A percentile compares a stretch with the other conserved stretches of the same genome.
Conservation (phyloP, 2,888 invertebrate genomes). For the Cryptocephalus primarius region DNA sequence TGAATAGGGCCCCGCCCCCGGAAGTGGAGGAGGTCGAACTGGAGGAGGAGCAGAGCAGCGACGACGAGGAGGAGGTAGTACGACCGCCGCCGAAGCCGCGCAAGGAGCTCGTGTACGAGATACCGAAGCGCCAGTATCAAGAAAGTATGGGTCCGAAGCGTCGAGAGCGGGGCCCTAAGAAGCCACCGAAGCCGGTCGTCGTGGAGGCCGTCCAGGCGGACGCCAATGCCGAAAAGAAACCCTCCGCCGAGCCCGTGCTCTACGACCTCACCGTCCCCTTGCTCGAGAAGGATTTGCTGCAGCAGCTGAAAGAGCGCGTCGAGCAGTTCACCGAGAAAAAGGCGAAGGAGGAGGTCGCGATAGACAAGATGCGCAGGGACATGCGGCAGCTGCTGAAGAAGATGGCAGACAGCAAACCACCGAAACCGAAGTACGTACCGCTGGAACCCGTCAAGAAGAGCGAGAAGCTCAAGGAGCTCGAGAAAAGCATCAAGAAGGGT, state of each 20-base stretch:
- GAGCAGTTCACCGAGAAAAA: constrained; percentile 31
- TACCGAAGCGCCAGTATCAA: constrained; percentile 28
- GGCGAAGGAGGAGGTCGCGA: constrained; percentile 29
- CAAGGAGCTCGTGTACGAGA: constrained; percentile 31
- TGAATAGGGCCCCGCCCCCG: constrained; percentile 18
- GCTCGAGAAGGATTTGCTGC: constrained; percentile 30
- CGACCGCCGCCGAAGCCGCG: constrained; percentile 20
- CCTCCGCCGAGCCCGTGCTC: constrained; percentile 14
- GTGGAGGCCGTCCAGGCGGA: constrained; percentile 1
- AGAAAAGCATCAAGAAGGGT: constrained; percentile 32
- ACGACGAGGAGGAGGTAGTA: constrained; percentile 21
- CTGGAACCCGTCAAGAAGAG: constrained; percentile 33
- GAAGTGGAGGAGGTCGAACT: constrained; percentile 20
- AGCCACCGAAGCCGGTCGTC: constrained; percentile 11
- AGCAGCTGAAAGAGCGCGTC: constrained; percentile 33
- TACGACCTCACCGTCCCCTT: constrained; percentile 25
- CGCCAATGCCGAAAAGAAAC: neutral
- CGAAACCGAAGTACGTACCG: constrained; percentile 29
- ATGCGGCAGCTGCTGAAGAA: constrained; percentile 28
- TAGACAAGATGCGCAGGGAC: constrained; percentile 30
- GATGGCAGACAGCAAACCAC: constrained; percentile 22
- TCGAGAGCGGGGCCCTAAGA: constrained; percentile 28
- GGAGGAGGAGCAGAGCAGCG: constrained; percentile 27
- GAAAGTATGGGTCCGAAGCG: constrained; percentile 31
- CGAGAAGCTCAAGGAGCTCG: constrained; percentile 31